These are phyloP conservation scores for Urosaurus nigricauda DNA, from an alignment of 2,797 vertebrate species.

Conservation along the genomic window DNA sequence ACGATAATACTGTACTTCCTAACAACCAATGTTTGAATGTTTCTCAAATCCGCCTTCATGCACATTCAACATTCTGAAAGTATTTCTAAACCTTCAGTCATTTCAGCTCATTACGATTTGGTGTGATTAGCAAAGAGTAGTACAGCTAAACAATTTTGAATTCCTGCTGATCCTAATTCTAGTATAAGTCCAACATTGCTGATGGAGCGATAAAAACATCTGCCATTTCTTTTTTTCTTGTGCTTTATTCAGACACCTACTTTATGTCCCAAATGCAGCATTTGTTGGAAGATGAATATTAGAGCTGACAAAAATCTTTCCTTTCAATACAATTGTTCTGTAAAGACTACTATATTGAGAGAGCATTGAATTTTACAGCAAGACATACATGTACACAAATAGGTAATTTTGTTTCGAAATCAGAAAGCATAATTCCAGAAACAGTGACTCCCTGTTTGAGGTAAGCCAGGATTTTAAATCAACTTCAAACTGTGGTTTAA, in stretches of 20 bases:
- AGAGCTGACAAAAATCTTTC: background rate
- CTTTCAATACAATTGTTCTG: background rate
- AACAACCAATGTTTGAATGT: background rate
- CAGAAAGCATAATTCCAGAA: background rate
- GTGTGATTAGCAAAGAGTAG: slow-evolving; percentile 49
- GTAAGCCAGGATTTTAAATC: background rate
- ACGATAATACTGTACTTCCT: slow-evolving; percentile 6
- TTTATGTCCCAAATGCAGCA: background rate
- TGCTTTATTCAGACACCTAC: background rate
- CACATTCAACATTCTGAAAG: background rate
- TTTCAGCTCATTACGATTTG: slow-evolving; percentile 54
- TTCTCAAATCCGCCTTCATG: slow-evolving; percentile 7
- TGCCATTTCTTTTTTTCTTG: background rate
- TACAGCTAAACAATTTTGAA: slow-evolving; percentile 39
- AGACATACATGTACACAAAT: background rate
- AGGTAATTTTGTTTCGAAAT: background rate
- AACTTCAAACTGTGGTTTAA: background rate
- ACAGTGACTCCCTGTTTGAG: background rate
- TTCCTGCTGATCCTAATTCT: slow-evolving; percentile 19
- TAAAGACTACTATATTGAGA: background rate
- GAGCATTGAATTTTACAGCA: background rate
- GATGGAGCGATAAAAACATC: background rate
- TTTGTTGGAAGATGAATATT: background rate
- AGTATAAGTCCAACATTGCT: background rate
- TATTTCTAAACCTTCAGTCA: slow-evolving; percentile 33